phyloP scores from a whole-genome alignment of 2,113 vertebrate species.

The Platycercus adscitus region DNA sequence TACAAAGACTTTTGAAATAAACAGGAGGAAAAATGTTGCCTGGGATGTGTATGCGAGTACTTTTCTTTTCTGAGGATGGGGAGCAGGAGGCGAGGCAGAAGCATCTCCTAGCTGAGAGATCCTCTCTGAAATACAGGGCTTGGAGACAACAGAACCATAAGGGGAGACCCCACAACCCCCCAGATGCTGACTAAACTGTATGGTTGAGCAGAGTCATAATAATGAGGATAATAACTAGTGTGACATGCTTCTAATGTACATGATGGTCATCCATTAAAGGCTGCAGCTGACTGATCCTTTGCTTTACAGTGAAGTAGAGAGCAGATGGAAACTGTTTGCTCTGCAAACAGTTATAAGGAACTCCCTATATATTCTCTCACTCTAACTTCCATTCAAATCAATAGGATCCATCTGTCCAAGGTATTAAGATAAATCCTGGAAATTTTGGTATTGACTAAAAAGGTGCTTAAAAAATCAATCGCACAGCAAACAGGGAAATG shows the following conservation, averaged over 20 bases:
- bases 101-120: not conserved
- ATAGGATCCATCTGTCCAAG: constrained; percentile 22
- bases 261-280: not conserved
- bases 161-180: not conserved
- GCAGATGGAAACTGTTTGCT: constrained; percentile 36
- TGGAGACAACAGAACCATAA: not conserved
- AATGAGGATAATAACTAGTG: not conserved
- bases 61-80: not conserved
- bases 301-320: not conserved
- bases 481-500: not conserved
- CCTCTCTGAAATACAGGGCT: not conserved
- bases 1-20: constrained; percentile 53
- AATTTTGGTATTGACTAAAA: not conserved
- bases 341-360: not conserved
- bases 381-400: not conserved
- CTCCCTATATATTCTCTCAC: not conserved
- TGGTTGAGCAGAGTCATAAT: not conserved
- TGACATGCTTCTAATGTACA: not conserved
- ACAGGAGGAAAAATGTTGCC: not conserved
- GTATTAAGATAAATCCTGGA: constrained; percentile 18
- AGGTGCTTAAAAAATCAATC: not conserved
- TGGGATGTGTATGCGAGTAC: not conserved
- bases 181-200: not conserved
- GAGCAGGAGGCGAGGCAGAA: not conserved
- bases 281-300: not conserved